These are phyloP conservation scores for Chrysina gloriosa DNA, from an alignment of 2,888 invertebrate genomes.

Conservation along the genomic window DNA sequence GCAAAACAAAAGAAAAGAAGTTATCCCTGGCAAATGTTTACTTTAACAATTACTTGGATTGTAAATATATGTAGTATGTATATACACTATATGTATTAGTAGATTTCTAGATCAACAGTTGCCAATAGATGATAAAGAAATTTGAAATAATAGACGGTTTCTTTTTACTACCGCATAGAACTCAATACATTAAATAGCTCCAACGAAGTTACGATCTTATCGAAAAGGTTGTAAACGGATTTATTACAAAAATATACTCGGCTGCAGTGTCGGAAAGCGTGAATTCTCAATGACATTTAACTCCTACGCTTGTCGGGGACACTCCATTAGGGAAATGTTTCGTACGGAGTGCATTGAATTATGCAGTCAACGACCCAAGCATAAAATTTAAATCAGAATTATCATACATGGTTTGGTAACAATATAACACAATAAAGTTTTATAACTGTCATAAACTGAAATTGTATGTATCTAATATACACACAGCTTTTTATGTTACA, in stretches of 20 bases:
- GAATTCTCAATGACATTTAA: conserved; percentile 4
- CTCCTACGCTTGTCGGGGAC: neutral
- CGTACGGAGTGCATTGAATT: conserved; percentile 21
- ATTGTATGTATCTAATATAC: conserved; percentile 29
- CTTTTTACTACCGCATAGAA: too few species aligned
- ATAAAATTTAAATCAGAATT: conserved; percentile 37
- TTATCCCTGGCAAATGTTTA: too few species aligned
- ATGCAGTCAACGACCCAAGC: conserved; percentile 26
- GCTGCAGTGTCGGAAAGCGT: neutral
- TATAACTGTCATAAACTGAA: conserved; percentile 25
- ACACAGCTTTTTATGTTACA: conserved; percentile 22
- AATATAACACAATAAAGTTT: conserved; percentile 32
- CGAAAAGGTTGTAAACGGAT: neutral
- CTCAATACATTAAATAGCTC: too few species aligned
- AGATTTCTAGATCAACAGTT: too few species aligned
- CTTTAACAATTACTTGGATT: too few species aligned
- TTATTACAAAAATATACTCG: conserved; percentile 9
- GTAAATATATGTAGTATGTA: too few species aligned
- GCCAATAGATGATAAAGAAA: too few species aligned
- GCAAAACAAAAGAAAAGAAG: too few species aligned
- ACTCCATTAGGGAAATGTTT: conserved; percentile 25
- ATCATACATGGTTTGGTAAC: conserved; percentile 27
- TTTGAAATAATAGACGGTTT: too few species aligned
- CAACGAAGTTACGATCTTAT: neutral
- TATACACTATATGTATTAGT: too few species aligned